Conservation (phyloP, 2,113 vertebrate species). For the Malurus melanocephalus region DNA sequence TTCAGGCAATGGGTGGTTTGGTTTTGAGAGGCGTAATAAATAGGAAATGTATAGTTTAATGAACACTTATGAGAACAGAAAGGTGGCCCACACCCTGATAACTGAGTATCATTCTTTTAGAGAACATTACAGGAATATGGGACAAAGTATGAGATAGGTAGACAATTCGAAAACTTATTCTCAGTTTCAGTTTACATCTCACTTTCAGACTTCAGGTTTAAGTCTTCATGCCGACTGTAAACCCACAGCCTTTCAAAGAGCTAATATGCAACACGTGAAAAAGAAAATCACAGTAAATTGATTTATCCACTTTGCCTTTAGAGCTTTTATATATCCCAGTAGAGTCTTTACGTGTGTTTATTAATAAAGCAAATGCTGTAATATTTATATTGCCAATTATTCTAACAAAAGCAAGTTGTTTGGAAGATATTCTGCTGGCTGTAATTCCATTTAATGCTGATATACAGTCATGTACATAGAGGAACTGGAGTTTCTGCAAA, state of each 20-base stretch:
- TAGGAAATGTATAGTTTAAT: accelerated
- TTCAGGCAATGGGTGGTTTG: neutral
- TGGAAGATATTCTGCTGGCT: neutral
- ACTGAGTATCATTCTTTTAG: neutral
- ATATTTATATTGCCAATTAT: neutral
- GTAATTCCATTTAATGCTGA: neutral
- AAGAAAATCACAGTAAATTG: slow-evolving; percentile 1
- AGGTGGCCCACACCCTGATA: neutral
- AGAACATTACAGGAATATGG: neutral
- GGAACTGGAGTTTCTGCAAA: neutral
- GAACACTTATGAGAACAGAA: neutral
- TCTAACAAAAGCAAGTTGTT: neutral
- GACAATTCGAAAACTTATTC: neutral
- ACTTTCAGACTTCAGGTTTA: neutral
- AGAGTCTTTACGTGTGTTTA: neutral
- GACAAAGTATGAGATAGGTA: neutral
- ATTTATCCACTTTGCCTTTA: neutral
- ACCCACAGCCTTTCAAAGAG: neutral
- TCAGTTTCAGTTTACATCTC: neutral
- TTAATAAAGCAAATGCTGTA: neutral
- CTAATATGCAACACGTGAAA: neutral
- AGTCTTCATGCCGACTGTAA: neutral
- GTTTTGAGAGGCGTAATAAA: neutral
- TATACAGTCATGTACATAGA: neutral
- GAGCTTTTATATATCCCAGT: neutral